These are phyloP conservation scores for Lasiurus borealis DNA, from an alignment of 2,113 vertebrate genomes.

Conservation along the genomic window DNA sequence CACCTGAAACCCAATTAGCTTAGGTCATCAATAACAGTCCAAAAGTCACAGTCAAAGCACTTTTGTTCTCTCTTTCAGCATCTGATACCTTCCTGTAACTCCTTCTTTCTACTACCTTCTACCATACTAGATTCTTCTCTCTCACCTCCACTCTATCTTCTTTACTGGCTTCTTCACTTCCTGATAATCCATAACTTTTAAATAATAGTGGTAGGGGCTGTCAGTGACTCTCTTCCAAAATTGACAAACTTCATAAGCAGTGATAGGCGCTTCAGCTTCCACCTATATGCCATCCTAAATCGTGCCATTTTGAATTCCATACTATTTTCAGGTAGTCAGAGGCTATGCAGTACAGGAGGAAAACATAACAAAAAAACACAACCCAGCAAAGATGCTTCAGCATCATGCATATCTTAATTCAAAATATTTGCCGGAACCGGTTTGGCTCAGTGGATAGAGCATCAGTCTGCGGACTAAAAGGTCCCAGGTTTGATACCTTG, in stretches of 20 bases:
- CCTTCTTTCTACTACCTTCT: neutral
- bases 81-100: neutral
- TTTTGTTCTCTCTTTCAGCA: constrained; percentile 19
- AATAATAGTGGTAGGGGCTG: neutral
- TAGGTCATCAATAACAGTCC: neutral
- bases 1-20: constrained; percentile 23
- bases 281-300: neutral
- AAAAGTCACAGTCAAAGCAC: constrained; percentile 23
- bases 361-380: neutral
- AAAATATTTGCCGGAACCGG: neutral
- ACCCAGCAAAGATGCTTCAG: neutral
- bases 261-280: neutral
- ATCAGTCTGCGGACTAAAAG: too few species aligned
- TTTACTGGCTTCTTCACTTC: neutral
- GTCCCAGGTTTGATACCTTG: too few species aligned
- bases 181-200: neutral
- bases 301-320: neutral
- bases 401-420: neutral
- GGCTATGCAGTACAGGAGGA: neutral
- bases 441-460: too few species aligned
- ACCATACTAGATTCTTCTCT: neutral
- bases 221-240: neutral
- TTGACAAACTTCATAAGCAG: neutral
- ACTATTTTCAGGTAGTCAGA: neutral
- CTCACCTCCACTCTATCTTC: neutral